Base-by-base conservation (phyloP, 2,888 invertebrate species). In the Melanargia galathea region DNA sequence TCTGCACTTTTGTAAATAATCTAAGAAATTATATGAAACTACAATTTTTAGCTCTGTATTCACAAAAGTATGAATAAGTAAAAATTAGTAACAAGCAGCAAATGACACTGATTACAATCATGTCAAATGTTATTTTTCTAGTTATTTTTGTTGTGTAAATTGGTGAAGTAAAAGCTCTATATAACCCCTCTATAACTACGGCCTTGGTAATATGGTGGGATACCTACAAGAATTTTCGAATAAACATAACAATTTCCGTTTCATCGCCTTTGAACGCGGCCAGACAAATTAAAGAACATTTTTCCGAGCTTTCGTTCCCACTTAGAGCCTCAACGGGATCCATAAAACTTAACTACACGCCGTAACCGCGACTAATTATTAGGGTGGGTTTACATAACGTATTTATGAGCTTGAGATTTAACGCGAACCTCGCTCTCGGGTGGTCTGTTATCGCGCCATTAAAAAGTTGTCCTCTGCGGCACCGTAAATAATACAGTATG, bases 301-400 rank as follows among this genome's bases (percentile, higher is more conserved):
- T 90, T 90, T 89, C 84, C 74, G 75, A 77, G 79, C 82, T 77
- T 80, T 80, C 79, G 75, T 78, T 79, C 76, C 77, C 81, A 79
- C 83, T 79, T 81, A 79, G 75, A 79, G 76, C 79, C 80, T 77
- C 75, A 75, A 78, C 79, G 71, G 77, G 81, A 80, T 79, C 80
- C 87, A 88, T 90, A 90, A 90, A 90, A 89, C 88, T 88, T 88
- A 90, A 90, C 86, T 87, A 84, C 84, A 80, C 81, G 81, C 83
- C 83, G 87, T 88, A 89, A 89, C 88, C 84, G 81, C 85, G 84
- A 87, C 91, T 91, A 91, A 91, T 91, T 90, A 90, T 90, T 84
- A 90, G 90, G 90, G 90, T 86, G 81, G 88, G 90, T 89, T 90
- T 90, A 90, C 91, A 90, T 90, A 89, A 87, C 86, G 81, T 90